Evolutionary conservation across 1,140 invertebrate genomes (phyloP).

Genomic region (Adelges cooleyi): DNA sequence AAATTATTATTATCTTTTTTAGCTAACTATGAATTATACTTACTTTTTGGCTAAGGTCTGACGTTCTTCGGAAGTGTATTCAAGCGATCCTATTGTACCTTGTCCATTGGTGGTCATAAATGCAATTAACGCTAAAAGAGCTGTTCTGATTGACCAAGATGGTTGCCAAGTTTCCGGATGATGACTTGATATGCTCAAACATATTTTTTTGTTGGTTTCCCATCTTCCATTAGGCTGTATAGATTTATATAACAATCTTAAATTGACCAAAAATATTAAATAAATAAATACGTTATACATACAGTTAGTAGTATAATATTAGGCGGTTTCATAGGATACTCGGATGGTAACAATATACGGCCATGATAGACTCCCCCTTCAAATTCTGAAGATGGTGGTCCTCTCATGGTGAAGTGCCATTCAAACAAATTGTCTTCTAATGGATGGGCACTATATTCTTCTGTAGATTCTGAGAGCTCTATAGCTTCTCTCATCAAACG

Average conservation of each 20-base stretch:
- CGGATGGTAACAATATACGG: constrained; percentile 74
- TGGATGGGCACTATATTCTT: constrained; percentile 82
- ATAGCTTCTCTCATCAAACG: constrained; percentile 84
- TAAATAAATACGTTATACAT: constrained; percentile 35
- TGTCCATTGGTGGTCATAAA: constrained; percentile 85
- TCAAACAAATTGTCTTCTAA: constrained; percentile 94
- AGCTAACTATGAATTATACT: constrained; percentile 2
- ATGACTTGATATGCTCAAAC: constrained; percentile 90
- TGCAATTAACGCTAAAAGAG: constrained; percentile 79
- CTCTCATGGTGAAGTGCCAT: constrained; percentile 93
- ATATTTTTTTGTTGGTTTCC: constrained; percentile 90
- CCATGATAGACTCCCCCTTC: constrained; percentile 84
- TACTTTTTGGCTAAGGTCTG: constrained; percentile 68
- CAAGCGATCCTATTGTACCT: constrained; percentile 80
- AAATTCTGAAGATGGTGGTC: constrained; percentile 76
- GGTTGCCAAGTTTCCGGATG: constrained; percentile 96
- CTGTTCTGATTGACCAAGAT: constrained; percentile 91
- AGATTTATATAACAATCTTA: background rate
- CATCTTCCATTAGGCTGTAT: constrained; percentile 86
- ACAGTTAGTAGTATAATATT: constrained; percentile 88
- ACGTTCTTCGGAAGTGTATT: constrained; percentile 74
- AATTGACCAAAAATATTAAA: background rate
- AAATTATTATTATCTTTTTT: background rate
- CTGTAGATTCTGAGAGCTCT: constrained; percentile 72
- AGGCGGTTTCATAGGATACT: constrained; percentile 97